Percentiles rank a stretch among this genome's conserved stretches.
Conservation (phyloP, 2,888 invertebrate species). For the Drosophila antonietae region DNA sequence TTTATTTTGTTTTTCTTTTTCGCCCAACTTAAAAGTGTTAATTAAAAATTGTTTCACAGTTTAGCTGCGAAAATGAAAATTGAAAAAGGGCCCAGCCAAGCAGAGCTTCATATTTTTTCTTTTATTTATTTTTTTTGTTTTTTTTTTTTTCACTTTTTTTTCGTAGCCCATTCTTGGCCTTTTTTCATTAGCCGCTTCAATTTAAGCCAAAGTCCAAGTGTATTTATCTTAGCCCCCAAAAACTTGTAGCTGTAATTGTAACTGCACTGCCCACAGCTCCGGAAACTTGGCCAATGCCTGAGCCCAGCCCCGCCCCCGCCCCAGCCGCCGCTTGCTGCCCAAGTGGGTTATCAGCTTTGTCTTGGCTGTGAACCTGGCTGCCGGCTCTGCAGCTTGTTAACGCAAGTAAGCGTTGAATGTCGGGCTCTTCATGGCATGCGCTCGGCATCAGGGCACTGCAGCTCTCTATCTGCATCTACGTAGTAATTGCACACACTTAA, state of each 20-base stretch:
- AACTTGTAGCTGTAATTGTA: slow-evolving; percentile 68
- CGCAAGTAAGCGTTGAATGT: slow-evolving; percentile 47
- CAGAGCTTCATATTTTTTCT: slow-evolving; percentile 57
- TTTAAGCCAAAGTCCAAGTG: slow-evolving; percentile 69
- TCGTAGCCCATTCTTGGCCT: slow-evolving; percentile 21
- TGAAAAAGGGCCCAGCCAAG: slow-evolving; percentile 72
- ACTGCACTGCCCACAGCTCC: slow-evolving; percentile 41
- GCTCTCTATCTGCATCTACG: slow-evolving; percentile 67
- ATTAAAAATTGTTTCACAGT: slow-evolving; percentile 83
- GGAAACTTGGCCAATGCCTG: slow-evolving; percentile 58
- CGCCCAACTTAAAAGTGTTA: slow-evolving; percentile 80
- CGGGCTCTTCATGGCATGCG: slow-evolving; percentile 12
- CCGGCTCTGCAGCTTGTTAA: slow-evolving; percentile 53
- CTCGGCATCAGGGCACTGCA: neutral
- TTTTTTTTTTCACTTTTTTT: slow-evolving; percentile 10
- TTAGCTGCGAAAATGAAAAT: slow-evolving; percentile 83
- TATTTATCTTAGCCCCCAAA: slow-evolving; percentile 76
- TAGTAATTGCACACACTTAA: slow-evolving; percentile 76
- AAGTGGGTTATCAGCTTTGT: slow-evolving; percentile 40
- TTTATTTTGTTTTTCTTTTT: slow-evolving; percentile 42
- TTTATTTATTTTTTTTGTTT: slow-evolving; percentile 36
- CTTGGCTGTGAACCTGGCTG: slow-evolving; percentile 23
- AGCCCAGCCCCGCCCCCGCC: slow-evolving; percentile 4
- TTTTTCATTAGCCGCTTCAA: slow-evolving; percentile 75
- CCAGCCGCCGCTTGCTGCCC: slow-evolving; percentile 10